Conservation (phyloP, 2,113 vertebrate species). For the Panurus biarmicus region DNA sequence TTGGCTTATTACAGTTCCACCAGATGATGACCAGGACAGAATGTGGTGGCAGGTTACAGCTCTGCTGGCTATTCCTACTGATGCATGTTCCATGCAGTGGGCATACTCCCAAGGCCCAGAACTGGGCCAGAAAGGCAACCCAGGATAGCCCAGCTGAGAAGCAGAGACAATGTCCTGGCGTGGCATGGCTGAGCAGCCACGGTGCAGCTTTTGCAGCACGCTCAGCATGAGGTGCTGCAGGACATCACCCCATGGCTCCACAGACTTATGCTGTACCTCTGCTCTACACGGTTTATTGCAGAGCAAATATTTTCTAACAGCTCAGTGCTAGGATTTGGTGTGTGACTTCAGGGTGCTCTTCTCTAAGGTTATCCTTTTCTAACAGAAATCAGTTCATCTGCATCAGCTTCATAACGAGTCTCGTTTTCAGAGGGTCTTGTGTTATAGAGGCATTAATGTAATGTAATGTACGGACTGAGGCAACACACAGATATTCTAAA, state of each 20-base stretch:
- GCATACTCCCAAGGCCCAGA: not conserved
- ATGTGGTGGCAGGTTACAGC: not conserved
- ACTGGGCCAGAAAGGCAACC: not conserved
- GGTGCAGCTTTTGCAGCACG: not conserved
- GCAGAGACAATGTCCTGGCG: not conserved
- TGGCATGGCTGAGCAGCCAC: not conserved
- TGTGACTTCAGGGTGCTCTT: not conserved
- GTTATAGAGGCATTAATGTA: not conserved
- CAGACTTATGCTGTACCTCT: not conserved
- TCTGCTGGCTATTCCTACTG: not conserved
- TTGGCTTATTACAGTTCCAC: not conserved
- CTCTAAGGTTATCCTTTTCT: not conserved
- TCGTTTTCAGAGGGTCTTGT: not conserved
- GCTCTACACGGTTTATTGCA: not conserved
- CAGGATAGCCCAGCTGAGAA: not conserved
- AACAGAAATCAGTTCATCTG: not conserved
- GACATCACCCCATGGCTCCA: not conserved
- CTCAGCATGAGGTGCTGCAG: not conserved
- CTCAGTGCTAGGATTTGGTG: not conserved
- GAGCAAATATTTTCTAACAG: not conserved
- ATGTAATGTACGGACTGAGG: not conserved
- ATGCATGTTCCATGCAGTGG: not conserved
- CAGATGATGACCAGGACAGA: not conserved
- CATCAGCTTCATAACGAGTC: not conserved
- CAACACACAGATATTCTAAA: not conserved